phyloP scores from a whole-genome alignment of 2,797 vertebrate species.

The Zenarchopterus dispar region DNA sequence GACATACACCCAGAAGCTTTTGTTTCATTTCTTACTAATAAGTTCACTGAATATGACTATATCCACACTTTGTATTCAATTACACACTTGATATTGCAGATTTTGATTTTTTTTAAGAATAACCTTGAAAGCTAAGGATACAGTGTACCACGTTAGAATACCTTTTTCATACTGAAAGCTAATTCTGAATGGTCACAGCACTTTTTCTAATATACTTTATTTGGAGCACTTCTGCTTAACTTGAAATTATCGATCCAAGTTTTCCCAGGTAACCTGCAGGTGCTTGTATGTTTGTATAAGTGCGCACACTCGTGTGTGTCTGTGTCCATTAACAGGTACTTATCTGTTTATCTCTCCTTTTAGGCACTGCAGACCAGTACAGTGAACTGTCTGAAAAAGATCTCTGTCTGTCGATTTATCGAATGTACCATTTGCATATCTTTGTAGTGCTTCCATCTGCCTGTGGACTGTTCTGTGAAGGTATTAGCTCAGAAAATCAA shows the following conservation, averaged over 20 bases:
- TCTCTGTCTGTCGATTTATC: conserved; percentile 83
- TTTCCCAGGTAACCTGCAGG: conserved; percentile 61
- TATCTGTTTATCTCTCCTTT: conserved; percentile 85
- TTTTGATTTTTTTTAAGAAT: conserved; percentile 42
- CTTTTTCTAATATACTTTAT: conserved; percentile 53
- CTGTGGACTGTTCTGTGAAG: conserved; percentile 83
- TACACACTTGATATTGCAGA: conserved; percentile 54
- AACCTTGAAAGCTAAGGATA: conserved; percentile 59
- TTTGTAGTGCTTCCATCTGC: conserved; percentile 86
- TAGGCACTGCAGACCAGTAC: conserved; percentile 77
- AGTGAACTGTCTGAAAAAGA: conserved; percentile 82
- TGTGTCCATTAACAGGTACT: conserved; percentile 83
- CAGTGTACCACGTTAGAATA: conserved; percentile 32
- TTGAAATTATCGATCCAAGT: conserved; percentile 59
- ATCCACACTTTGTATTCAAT: conserved; percentile 69
- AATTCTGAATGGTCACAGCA: conserved; percentile 11
- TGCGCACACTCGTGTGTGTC: conserved; percentile 59
- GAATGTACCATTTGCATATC: conserved; percentile 86
- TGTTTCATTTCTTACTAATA: conserved; percentile 81
- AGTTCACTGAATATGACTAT: conserved; percentile 66
- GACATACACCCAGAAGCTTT: conserved; percentile 78
- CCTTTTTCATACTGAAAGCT: conserved; percentile 40
- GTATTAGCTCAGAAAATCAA: conserved; percentile 86
- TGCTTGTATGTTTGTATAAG: conserved; percentile 60
- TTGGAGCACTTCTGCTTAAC: conserved; percentile 53